phyloP scores from a whole-genome alignment of 2,113 vertebrate species.

The Regulus satrapa region DNA sequence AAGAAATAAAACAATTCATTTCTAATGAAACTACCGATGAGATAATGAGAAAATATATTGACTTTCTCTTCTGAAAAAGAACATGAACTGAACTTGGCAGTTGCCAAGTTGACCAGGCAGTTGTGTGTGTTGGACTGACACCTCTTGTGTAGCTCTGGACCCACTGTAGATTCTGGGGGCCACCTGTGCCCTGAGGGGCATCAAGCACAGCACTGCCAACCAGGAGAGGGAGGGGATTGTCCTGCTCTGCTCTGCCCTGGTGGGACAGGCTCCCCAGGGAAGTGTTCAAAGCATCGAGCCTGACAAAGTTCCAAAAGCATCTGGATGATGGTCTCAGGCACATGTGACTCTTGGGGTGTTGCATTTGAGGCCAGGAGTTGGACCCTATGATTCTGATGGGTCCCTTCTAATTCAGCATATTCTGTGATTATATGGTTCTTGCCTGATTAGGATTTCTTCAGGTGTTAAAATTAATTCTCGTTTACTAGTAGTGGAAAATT shows the following conservation, averaged over 20 bases:
- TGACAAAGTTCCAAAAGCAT: background rate
- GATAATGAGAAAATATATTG: background rate
- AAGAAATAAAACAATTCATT: background rate
- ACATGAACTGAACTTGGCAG: background rate
- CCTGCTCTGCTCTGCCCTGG: background rate
- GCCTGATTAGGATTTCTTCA: background rate
- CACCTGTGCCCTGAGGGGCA: accelerated
- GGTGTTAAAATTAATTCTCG: background rate
- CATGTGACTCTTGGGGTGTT: background rate
- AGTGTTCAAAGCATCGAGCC: background rate
- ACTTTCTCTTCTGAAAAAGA: background rate
- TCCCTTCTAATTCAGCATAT: background rate
- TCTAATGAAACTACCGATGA: background rate
- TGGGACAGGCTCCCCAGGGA: background rate
- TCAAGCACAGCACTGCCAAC: too few relatives aligned
- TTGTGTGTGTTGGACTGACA: background rate
- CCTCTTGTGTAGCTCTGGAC: background rate
- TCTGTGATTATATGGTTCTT: background rate
- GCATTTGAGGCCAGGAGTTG: background rate
- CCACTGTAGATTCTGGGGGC: background rate
- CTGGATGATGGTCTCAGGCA: background rate
- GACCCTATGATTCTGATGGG: background rate
- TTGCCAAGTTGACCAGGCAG: background rate
- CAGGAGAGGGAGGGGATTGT: background rate
- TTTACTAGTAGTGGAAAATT: background rate